Evolutionary conservation across 35 echinoderm and acorn worm species (phyloP), one percentile per base, ranked within the genome.

Genomic region (Nesometra sesokonis): DNA sequence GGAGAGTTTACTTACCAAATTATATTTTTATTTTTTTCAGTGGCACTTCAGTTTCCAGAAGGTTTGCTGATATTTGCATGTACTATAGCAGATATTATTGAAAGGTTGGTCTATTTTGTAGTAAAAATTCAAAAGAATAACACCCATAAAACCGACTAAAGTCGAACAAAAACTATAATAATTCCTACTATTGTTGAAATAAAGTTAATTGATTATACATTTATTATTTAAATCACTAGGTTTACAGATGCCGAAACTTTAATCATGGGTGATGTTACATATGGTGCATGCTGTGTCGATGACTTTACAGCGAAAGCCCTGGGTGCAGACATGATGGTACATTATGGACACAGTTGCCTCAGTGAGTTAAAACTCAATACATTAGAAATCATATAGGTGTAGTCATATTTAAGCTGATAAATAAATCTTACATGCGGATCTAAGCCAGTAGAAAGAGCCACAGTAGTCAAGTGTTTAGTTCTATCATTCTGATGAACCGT

Each of bases 181-280:
- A 7, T 4, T 43, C 15, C 15, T 43, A 43, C 4, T 43, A 43
- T 43, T 43, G 15, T 43, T 43, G 4, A 7, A 43, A 43, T 43
- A 43, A 43, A 7, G 15, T 43, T n/a, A n/a, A 15, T 43, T 43
- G 13, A 43, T 7, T 43, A 7, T 15, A 7, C 15, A 43, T 43
- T 43, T 43, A 4, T 43, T 43, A 43, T 31, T 84, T 47, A 0
- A 11, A 86, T 79, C 31, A 32, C 31, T 39, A 97, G 94, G 31
- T 97, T 97, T 52, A 97, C 95, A n/a, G 92, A 93, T 87, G 95
- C 91, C 78, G 95, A 97, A 37, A 97, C 92, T 23, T 77, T 97
- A 37, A 97, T 93, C 35, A 97, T 97, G 95, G 95, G 95, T 77
- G 95, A 97, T 87, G 95, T 97, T 31, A 97, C 95, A 0, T 97